phyloP scores from a whole-genome alignment of 2,888 invertebrate genomes.

The Dorcus parallelipipedus region DNA sequence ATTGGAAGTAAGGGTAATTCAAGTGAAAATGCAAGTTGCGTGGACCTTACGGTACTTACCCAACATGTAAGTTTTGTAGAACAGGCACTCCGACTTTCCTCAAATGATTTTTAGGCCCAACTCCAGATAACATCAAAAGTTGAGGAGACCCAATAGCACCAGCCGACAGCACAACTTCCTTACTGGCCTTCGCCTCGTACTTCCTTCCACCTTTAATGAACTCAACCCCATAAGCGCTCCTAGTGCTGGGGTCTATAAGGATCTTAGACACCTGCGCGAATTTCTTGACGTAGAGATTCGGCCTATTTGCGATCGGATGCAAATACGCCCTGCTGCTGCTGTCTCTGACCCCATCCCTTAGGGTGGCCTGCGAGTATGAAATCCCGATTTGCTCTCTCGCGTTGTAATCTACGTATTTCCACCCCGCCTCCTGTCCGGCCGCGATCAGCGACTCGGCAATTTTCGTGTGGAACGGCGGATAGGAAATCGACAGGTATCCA shows the following conservation, averaged over 20 bases:
- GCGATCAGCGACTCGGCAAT: constrained; percentile 62
- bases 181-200: constrained; percentile 47
- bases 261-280: constrained; percentile 52
- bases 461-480: constrained; percentile 57
- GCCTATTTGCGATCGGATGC: constrained; percentile 47
- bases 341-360: constrained; percentile 50
- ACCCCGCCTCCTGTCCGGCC: constrained; percentile 61
- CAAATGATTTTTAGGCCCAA: constrained; percentile 51
- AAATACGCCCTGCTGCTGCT: constrained; percentile 55
- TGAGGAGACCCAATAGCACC: constrained; percentile 74
- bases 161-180: constrained; percentile 60
- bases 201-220: constrained; percentile 40
- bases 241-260: constrained; percentile 44
- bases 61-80: constrained; percentile 53
- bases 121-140: constrained; percentile 70
- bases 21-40: too few species aligned
- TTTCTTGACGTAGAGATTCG: constrained; percentile 55
- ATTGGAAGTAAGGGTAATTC: too few species aligned
- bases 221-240: constrained; percentile 49
- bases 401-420: constrained; percentile 66
- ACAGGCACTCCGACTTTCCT: constrained; percentile 45
- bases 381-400: constrained; percentile 55
- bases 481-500: constrained; percentile 57
- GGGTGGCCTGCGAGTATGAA: constrained; percentile 53
- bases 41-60: constrained; percentile 24